A percentile compares a stretch with the other conserved stretches of the same genome.
phyloP scores from a whole-genome alignment of 2,888 invertebrate species.

The Drosophila silvestris region DNA sequence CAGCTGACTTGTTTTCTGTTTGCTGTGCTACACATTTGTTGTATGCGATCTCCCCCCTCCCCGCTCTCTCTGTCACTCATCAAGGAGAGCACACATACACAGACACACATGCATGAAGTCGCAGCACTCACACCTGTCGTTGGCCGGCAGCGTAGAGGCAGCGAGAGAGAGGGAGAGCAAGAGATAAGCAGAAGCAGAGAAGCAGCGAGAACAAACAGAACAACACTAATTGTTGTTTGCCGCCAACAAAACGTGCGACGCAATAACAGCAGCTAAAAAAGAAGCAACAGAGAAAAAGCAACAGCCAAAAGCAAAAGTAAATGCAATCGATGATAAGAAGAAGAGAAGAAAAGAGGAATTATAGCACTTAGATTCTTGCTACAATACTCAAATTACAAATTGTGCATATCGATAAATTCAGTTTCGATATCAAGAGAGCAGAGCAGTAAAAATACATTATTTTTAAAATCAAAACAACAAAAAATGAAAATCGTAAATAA shows the following conservation, averaged over 20 bases:
- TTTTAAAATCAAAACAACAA: background rate
- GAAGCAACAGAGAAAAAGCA: slow-evolving; percentile 6
- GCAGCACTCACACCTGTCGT: slow-evolving; percentile 47
- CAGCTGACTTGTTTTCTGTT: slow-evolving; percentile 70
- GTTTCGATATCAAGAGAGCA: background rate
- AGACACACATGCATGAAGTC: slow-evolving; percentile 1
- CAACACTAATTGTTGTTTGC: slow-evolving; percentile 58
- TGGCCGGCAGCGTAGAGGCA: slow-evolving; percentile 3
- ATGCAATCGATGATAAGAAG: slow-evolving; percentile 35
- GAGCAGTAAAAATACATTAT: background rate
- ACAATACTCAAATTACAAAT: background rate
- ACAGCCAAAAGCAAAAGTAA: slow-evolving; percentile 34
- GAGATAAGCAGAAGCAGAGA: slow-evolving; percentile 41
- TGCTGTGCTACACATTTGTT: slow-evolving; percentile 5
- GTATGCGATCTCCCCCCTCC: background rate
- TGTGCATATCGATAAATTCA: background rate
- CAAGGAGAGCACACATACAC: slow-evolving; percentile 13
- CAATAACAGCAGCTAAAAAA: slow-evolving; percentile 51
- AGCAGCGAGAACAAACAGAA: slow-evolving; percentile 47
- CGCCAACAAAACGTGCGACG: slow-evolving; percentile 67
- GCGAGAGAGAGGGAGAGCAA: slow-evolving; percentile 38
- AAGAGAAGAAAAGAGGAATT: background rate
- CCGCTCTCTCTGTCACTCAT: background rate
- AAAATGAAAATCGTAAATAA: background rate
- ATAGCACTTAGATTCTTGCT: slow-evolving; percentile 4